Evolutionary conservation across 2,888 invertebrate genomes (phyloP), one percentile per base, ranked within the genome.

Genomic region (Diarsia mendica): DNA sequence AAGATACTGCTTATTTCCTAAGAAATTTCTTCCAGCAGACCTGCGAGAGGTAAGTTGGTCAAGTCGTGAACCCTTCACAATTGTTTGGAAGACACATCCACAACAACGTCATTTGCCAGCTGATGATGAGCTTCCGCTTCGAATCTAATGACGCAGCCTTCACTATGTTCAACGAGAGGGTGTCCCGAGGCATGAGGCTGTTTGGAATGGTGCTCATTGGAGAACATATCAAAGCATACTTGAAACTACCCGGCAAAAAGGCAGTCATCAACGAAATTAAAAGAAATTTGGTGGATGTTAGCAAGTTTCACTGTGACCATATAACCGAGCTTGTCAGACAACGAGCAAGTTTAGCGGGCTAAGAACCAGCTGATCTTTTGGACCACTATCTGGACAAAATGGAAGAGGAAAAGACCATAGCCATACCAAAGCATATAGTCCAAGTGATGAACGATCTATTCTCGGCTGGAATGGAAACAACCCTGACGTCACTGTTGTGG

Each of bases 401-500:
- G 33, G 81, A 90, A 18, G 75, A 68, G 13, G 80, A 73, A 73
- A 51, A 74, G 2, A 63, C 61, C 9, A 67, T 60, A 64, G 63
- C n/a, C n/a, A n/a, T n/a, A n/a, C n/a, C n/a, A 93, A 97, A 98
- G 68, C 98, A 98, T 94, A 97, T 98, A 92, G 98, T 98, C 71
- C 98, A 98, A 94, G 98, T 98, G 44, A 97, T 98, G 93, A 98
- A 98, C 64, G 98, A 99, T 91, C 96, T 99, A 39, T 98, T 98
- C 95, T 98, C 98, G 23, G 98, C 98, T 53, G 98, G 98, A 39
- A 98, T 98, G 98, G 98, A 99, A 92, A 98, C 98, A 0, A 98
- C 98, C 69, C 98, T 98, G 89, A 98, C 98, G 39, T 97, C 98
- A 5, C 92, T 98, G 53, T 97, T 98, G 75, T 99, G 98, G 98